Evolutionary conservation across 2,888 invertebrate species (phyloP).

Genomic region (Schizotus pectinicornis): DNA sequence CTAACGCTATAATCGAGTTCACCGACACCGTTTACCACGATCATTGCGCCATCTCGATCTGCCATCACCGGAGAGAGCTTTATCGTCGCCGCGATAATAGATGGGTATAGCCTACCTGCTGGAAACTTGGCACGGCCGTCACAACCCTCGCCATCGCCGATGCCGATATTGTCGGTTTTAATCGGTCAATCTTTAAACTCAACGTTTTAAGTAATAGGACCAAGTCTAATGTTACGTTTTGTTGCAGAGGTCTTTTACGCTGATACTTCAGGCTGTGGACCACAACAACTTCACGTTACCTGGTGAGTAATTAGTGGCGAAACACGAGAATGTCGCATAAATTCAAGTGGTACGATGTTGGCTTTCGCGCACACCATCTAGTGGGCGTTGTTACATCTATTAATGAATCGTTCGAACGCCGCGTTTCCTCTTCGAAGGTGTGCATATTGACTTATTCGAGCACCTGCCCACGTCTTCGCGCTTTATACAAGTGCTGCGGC

Average conservation of each 20-base stretch:
- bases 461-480: slow-evolving; percentile 35
- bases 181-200: no score
- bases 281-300: slow-evolving; percentile 76
- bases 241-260: slow-evolving; percentile 89
- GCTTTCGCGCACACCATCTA: background rate
- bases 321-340: no score
- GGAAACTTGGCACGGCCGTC: no score
- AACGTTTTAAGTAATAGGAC: no score
- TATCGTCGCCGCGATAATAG: no score
- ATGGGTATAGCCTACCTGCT: no score
- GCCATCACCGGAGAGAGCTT: no score
- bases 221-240: slow-evolving; percentile 51
- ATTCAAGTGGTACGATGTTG: background rate
- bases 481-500: slow-evolving; percentile 29
- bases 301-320: slow-evolving; percentile 64
- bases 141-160: background rate
- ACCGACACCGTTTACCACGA: slow-evolving; percentile 25
- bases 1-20: slow-evolving; percentile 23
- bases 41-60: slow-evolving; percentile 1
- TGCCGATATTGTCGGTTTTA: background rate
- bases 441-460: slow-evolving; percentile 39
- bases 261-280: slow-evolving; percentile 91
- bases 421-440: slow-evolving; percentile 30
- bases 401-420: slow-evolving; percentile 25
- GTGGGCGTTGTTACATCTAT: slow-evolving; percentile 21